phyloP scores from a whole-genome alignment of 2,797 vertebrate species.

The Huso huso region DNA sequence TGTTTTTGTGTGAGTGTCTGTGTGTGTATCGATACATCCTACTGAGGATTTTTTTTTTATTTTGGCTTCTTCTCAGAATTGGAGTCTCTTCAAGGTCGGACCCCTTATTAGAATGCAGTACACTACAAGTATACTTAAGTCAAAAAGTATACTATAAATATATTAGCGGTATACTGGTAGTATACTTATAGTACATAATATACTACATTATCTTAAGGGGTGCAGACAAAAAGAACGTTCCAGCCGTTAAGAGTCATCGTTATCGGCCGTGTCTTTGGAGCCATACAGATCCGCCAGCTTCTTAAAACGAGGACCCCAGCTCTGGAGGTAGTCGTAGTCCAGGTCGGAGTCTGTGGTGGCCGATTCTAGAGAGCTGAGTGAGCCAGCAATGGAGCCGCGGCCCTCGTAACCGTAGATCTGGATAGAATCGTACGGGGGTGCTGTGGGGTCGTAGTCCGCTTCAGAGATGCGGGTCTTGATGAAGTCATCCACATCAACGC shows the following conservation, averaged over 20 bases:
- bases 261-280: slow-evolving; percentile 90
- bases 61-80: slow-evolving; percentile 22
- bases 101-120: slow-evolving; percentile 28
- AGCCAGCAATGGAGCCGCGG: slow-evolving; percentile 86
- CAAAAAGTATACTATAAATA: slow-evolving; percentile 43
- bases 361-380: slow-evolving; percentile 91
- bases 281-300: slow-evolving; percentile 97
- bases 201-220: slow-evolving; percentile 31
- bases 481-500: slow-evolving; percentile 93
- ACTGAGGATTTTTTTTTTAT: slow-evolving; percentile 18
- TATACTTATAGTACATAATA: slow-evolving; percentile 43
- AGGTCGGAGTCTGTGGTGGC: slow-evolving; percentile 96
- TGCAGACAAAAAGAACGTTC: slow-evolving; percentile 11
- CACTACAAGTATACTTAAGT: slow-evolving; percentile 32
- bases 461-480: slow-evolving; percentile 89
- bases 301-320: slow-evolving; percentile 97
- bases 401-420: slow-evolving; percentile 98
- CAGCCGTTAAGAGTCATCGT: slow-evolving; percentile 85
- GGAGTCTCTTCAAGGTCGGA: slow-evolving; percentile 23
- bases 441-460: slow-evolving; percentile 86
- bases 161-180: slow-evolving; percentile 28
- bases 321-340: slow-evolving; percentile 99
- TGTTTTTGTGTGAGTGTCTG: slow-evolving; percentile 5
- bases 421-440: slow-evolving; percentile 95
- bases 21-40: slow-evolving; percentile 24